Evolutionary conservation across 2,888 invertebrate species (phyloP), one percentile per base, ranked within the genome.

Genomic region (Eristalis pertinax): DNA sequence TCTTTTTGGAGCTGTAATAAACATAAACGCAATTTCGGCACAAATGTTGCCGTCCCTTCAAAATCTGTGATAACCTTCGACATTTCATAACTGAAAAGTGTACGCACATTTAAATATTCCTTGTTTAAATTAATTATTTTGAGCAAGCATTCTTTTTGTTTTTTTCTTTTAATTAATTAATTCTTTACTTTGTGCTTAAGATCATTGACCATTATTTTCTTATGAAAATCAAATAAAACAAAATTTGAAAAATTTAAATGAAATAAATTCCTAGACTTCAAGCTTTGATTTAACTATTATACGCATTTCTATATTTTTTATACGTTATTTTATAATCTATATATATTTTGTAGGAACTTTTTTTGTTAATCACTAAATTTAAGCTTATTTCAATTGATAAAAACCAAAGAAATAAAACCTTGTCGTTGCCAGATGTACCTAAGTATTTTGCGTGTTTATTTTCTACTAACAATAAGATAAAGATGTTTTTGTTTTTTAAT

Each of bases 361-460:
- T 91, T 91, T 75, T 91, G 90, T 91, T 92, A 91, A 92, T 91
- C 91, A 92, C 91, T 91, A 91, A 89, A 91, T 90, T 90, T 89
- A 90, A 90, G 89, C 83, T 62, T 78, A 50, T 50, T 19, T 50
- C 50, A 50, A 19, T 50, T n/a, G 19, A 79, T 89, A 89, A 72
- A 88, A 84, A 89, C 19, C 50, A 88, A 84, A 78, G 58, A 87
- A 84, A 84, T 65, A 69, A 65, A 85, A 79, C 65, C 22, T 58
- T 22, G 43, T 19, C 72, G 84, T 76, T 84, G 87, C 84, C 87
- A 87, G 84, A 65, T 4, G 26, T 60, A 11, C 13, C 60, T 50
- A 50, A 50, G 50, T 19, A 4, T 50, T 8, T 50, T 73, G 50
- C 10, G 19, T 38, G 26, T 67, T 68, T 72, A 22, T 15, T 67